A percentile compares a stretch with the other conserved stretches of the same genome.
These are phyloP conservation scores for Biston betularia DNA, from an alignment of 2,888 invertebrate genomes.

Conservation along the genomic window DNA sequence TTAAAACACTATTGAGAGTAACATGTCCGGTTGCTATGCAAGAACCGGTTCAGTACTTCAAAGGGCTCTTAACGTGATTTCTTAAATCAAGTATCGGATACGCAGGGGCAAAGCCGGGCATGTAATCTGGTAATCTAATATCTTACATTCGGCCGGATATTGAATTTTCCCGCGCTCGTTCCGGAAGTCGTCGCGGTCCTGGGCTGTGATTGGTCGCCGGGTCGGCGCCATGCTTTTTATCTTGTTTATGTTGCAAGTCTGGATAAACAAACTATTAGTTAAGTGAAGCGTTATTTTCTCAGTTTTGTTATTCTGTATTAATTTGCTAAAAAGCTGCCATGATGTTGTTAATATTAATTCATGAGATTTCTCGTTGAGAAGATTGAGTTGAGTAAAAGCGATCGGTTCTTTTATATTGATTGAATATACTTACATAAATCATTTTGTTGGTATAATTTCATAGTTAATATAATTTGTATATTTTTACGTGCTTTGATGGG, in stretches of 20 bases:
- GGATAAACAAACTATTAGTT: constrained; percentile 60
- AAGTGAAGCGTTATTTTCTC: constrained; percentile 29
- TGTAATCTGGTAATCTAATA: constrained; percentile 77
- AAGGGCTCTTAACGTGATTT: constrained; percentile 45
- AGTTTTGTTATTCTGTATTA: constrained; percentile 17
- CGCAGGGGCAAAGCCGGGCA: constrained; percentile 56
- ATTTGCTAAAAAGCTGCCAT: not conserved
- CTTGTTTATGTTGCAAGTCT: constrained; percentile 71
- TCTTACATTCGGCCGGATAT: constrained; percentile 76
- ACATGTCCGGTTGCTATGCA: not conserved
- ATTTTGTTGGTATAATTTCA: not conserved
- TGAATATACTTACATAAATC: not conserved
- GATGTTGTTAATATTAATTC: not conserved
- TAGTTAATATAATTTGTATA: too few relatives aligned
- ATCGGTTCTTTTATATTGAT: not conserved
- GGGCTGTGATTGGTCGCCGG: constrained; percentile 62
- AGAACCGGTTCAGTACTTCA: not conserved
- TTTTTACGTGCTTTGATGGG: too few relatives aligned
- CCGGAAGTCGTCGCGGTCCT: constrained; percentile 74
- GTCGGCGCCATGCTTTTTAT: constrained; percentile 76
- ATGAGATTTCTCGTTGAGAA: not conserved
- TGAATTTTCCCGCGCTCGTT: constrained; percentile 77
- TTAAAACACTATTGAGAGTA: not conserved
- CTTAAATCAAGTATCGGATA: constrained; percentile 55
- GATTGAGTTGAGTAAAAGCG: not conserved